A percentile compares a stretch with the other conserved stretches of the same genome.
These are phyloP conservation scores for Rhinatrema bivittatum DNA, from an alignment of 2,797 vertebrate genomes.

Conservation along the genomic window DNA sequence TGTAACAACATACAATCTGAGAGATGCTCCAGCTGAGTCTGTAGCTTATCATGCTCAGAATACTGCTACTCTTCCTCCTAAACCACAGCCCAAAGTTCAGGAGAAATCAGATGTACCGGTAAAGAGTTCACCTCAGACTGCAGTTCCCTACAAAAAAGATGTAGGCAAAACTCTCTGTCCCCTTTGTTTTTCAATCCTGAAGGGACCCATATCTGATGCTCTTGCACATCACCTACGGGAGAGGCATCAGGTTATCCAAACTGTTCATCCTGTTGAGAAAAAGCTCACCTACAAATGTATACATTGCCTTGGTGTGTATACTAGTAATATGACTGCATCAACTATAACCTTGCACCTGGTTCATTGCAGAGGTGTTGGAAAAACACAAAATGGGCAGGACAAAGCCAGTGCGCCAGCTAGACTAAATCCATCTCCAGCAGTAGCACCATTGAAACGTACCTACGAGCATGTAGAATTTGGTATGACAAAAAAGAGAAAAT, in stretches of 20 bases:
- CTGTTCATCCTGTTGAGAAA: slow-evolving; percentile 93
- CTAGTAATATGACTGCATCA: slow-evolving; percentile 97
- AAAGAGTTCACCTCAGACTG: slow-evolving; percentile 76
- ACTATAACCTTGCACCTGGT: slow-evolving; percentile 94
- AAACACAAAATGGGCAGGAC: slow-evolving; percentile 91
- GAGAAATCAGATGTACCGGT: slow-evolving; percentile 64
- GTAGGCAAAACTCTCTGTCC: slow-evolving; percentile 96
- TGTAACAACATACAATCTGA: slow-evolving; percentile 94
- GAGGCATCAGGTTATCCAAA: slow-evolving; percentile 94
- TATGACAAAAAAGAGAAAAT: slow-evolving; percentile 73
- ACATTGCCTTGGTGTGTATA: slow-evolving; percentile 95
- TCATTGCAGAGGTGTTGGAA: slow-evolving; percentile 92
- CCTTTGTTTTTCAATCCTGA: slow-evolving; percentile 94
- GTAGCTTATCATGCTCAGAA: slow-evolving; percentile 93
- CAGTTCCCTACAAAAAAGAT: slow-evolving; percentile 93
- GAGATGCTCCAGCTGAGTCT: slow-evolving; percentile 88
- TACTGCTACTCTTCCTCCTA: slow-evolving; percentile 53
- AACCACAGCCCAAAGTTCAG: slow-evolving; percentile 70
- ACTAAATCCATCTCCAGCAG: slow-evolving; percentile 60
- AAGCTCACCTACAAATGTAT: slow-evolving; percentile 98
- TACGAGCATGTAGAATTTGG: slow-evolving; percentile 71
- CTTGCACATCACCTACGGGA: slow-evolving; percentile 91
- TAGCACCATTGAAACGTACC: slow-evolving; percentile 70
- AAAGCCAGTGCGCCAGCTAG: slow-evolving; percentile 66
- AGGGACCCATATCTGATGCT: slow-evolving; percentile 94